Conservation (phyloP, 2,888 invertebrate genomes). For the Nephrotoma appendiculata region DNA sequence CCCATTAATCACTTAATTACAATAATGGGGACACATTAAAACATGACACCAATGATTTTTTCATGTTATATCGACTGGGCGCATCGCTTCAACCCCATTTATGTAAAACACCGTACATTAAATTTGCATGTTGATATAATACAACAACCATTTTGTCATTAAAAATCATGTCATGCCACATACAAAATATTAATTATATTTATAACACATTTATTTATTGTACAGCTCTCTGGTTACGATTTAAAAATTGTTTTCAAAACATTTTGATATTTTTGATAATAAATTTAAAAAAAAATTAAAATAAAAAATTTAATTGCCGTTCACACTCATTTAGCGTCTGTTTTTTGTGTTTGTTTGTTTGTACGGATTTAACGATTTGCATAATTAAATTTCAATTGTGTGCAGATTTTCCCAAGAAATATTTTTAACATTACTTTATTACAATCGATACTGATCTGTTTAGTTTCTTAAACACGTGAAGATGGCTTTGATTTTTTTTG, state of each 20-base stretch:
- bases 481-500: no score
- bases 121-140: background rate
- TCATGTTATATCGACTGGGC: background rate
- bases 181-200: background rate
- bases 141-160: background rate
- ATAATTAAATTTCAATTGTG: background rate
- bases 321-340: background rate
- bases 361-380: background rate
- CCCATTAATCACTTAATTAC: background rate
- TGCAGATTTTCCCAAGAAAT: background rate
- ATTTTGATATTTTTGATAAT: background rate
- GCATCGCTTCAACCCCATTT: background rate
- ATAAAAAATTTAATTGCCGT: background rate
- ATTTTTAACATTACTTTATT: no score
- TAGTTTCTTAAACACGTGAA: no score
- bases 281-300: background rate
- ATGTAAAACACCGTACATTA: background rate
- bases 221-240: background rate
- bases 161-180: background rate
- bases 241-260: background rate
- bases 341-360: background rate
- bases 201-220: background rate
- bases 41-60: background rate
- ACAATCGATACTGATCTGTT: no score
- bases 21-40: background rate